Base-by-base conservation (phyloP, 2,888 invertebrate species). In the Leptinotarsa juncta region DNA sequence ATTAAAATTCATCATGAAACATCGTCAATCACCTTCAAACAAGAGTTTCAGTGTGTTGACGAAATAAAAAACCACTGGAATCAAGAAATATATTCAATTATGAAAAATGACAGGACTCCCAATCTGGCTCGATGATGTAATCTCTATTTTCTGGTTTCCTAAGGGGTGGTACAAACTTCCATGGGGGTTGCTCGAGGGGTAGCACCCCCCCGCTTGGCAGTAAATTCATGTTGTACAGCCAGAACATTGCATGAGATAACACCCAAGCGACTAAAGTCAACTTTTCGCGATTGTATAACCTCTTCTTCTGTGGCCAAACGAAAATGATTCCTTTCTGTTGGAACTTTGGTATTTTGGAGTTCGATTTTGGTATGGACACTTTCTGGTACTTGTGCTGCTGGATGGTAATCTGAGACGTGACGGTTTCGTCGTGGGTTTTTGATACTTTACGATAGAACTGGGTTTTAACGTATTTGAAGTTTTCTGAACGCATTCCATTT, bases 51-150 rank as follows among this genome's bases (percentile, higher is more conserved):
- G 42, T 42, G 10, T 42, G 42, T 42, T 42, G 42, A 10, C 10
- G 10, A 51, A 51, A 51, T 16, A 51, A 15, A 51, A 51, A 51
- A n/a, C 51, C 7, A 5, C 15, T 16, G 14, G 2, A 16, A 26
- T 42, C 0, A 62, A n/a, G 16, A 62, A n/a, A n/a, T 32, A n/a
- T 62, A 16, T 62, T 51, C 51, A 4, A 7, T 23, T 20, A 4
- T 79, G 48, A 69, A 69, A 57, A 60, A 60, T 48, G n/a, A 75
- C 75, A 65, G n/a, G 84, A 83, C 76, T 86, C 83, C 87, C 87
- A 87, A 77, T 87, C 86, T 4, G 87, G 87, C 79, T 87, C 87
- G 65, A 87, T 87, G 72, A 87, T 84, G 74, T 84, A 87, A 80
- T 86, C 85, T 70, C 84, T 82, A 60, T 79, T 83, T 78, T 84